Evolutionary conservation across 2,797 vertebrate species (phyloP).

Genomic region (Sebastolobus altivelis): DNA sequence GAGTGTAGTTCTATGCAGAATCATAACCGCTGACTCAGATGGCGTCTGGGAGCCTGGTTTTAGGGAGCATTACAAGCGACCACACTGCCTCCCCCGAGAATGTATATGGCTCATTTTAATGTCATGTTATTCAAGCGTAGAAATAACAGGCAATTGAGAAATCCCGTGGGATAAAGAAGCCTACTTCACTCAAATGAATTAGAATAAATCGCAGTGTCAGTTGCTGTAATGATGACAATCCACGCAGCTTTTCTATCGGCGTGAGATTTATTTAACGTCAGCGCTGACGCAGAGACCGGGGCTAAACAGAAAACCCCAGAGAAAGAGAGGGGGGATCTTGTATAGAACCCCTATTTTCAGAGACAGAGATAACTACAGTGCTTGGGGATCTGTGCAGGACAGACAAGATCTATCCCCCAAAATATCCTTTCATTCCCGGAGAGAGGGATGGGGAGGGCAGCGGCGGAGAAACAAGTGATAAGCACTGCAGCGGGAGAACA

Average conservation of each 20-base stretch:
- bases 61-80: constrained; percentile 23
- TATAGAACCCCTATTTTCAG: constrained; percentile 29
- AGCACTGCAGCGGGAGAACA: constrained; percentile 78
- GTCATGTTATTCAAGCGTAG: constrained; percentile 46
- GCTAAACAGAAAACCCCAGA: constrained; percentile 17
- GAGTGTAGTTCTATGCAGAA: constrained; percentile 27
- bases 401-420: constrained; percentile 56
- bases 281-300: background rate
- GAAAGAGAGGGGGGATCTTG: constrained; percentile 14
- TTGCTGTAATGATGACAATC: constrained; percentile 50
- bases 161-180: constrained; percentile 54
- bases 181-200: constrained; percentile 44
- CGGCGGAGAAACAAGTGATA: constrained; percentile 76
- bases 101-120: constrained; percentile 42
- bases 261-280: constrained; percentile 43
- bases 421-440: constrained; percentile 65
- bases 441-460: constrained; percentile 47
- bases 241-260: constrained; percentile 34
- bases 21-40: constrained; percentile 58
- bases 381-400: constrained; percentile 42
- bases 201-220: constrained; percentile 48
- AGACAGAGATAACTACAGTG: constrained; percentile 47
- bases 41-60: constrained; percentile 32
- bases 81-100: constrained; percentile 35
- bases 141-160: constrained; percentile 60